A percentile compares a stretch with the other conserved stretches of the same genome.
These are phyloP conservation scores for Chrysomallon squamiferum DNA, from an alignment of 1,140 invertebrate species.

Conservation along the genomic window DNA sequence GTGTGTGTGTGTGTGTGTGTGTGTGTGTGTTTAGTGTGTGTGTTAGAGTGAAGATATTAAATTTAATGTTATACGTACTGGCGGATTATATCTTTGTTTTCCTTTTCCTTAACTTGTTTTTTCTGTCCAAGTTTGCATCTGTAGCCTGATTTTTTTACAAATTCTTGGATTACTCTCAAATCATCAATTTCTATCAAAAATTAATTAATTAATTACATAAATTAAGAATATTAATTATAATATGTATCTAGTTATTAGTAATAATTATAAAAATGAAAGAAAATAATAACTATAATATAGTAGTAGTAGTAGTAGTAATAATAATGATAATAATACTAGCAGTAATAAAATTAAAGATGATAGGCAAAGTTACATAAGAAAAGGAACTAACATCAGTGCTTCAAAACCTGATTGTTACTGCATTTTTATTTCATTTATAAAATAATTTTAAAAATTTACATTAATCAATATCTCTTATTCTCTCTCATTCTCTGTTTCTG, in stretches of 20 bases:
- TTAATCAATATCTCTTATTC: no score
- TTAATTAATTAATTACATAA: neutral
- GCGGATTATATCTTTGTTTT: conserved; percentile 20
- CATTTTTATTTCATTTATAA: no score
- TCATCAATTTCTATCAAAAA: conserved; percentile 22
- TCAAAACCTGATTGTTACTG: no score
- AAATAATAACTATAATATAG: neutral
- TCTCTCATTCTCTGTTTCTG: no score
- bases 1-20: no score
- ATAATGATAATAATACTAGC: neutral
- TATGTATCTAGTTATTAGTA: neutral
- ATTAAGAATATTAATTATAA: neutral
- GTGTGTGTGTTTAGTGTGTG: no score
- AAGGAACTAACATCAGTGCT: no score
- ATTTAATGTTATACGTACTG: conserved; percentile 36
- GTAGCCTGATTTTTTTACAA: conserved; percentile 33
- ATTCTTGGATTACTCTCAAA: conserved; percentile 17
- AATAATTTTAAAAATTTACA: no score
- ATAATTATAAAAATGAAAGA: neutral
- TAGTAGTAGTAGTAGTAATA: neutral
- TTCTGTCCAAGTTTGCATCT: conserved; percentile 5
- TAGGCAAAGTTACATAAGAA: neutral
- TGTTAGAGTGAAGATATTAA: no score
- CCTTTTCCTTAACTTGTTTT: conserved; percentile 17
- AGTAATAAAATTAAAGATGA: neutral